These are phyloP conservation scores for Eristalis tenax DNA, from an alignment of 2,888 invertebrate species.

Conservation along the genomic window DNA sequence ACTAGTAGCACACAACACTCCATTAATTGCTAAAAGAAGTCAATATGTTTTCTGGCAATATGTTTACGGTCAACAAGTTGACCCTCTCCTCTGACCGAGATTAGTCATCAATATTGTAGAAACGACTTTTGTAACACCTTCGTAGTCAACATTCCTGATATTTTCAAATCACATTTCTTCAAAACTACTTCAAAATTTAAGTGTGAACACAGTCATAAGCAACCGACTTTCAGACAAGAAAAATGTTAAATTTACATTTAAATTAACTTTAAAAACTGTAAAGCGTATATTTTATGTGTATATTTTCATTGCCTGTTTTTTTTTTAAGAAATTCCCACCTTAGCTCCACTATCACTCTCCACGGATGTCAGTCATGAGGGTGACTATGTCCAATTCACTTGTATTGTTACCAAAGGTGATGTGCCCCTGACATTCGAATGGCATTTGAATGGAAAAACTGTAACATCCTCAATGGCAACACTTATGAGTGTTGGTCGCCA, in stretches of 20 bases:
- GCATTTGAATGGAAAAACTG: constrained; percentile 77
- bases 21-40: too few species aligned
- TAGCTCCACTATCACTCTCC: constrained; percentile 78
- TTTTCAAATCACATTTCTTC: too few species aligned
- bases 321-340: constrained; percentile 77
- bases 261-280: neutral
- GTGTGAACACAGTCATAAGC: neutral
- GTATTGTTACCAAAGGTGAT: constrained; percentile 89
- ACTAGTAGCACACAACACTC: too few species aligned
- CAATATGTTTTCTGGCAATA: too few species aligned
- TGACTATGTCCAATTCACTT: constrained; percentile 90
- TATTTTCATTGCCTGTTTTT: constrained; percentile 18
- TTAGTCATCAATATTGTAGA: too few species aligned
- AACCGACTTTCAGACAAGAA: neutral
- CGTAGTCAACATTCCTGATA: too few species aligned
- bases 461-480: constrained; percentile 75
- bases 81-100: too few species aligned
- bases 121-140: too few species aligned
- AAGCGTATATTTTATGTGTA: neutral
- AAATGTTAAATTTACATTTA: neutral
- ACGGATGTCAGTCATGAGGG: constrained; percentile 81
- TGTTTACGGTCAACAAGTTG: too few species aligned
- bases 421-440: constrained; percentile 86
- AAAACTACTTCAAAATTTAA: neutral
- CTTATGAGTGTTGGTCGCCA: constrained; percentile 79